phyloP scores from a whole-genome alignment of 2,113 vertebrate species.

The Gambusia holbrooki region DNA sequence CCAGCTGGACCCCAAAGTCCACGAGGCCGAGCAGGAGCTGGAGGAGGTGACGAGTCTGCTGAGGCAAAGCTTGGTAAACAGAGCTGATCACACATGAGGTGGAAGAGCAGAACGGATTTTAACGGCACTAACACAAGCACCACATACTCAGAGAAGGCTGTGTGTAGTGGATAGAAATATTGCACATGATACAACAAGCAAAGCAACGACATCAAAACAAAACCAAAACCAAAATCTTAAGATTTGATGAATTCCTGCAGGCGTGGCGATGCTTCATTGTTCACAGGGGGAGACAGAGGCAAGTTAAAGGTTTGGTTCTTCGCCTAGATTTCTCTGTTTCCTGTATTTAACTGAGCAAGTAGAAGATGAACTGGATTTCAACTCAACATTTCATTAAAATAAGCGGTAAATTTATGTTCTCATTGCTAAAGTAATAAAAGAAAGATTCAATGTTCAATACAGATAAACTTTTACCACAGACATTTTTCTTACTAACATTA shows the following conservation, averaged over 20 bases:
- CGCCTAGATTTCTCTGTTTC: neutral
- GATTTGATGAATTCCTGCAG: constrained; percentile 36
- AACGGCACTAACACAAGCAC: neutral
- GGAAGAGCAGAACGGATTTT: constrained; percentile 60
- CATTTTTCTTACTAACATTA: neutral
- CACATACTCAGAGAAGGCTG: neutral
- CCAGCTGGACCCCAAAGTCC: constrained; percentile 83
- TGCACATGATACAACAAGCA: neutral
- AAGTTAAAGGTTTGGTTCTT: neutral
- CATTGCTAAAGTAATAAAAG: neutral
- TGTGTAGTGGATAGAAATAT: neutral
- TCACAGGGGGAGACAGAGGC: constrained; percentile 6
- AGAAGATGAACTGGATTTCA: neutral
- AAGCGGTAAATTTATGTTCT: neutral
- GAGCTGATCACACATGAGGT: constrained; percentile 65
- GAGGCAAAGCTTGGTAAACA: constrained; percentile 67
- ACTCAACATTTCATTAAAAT: neutral
- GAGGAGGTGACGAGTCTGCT: constrained; percentile 82
- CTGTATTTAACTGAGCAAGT: neutral
- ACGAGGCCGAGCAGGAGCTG: constrained; percentile 87
- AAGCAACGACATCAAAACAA: neutral
- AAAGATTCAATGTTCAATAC: neutral
- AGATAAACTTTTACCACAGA: neutral
- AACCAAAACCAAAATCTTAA: neutral
- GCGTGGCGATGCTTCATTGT: constrained; percentile 42